Conservation (phyloP, 2,797 vertebrate species). For the Thamnophis elegans region DNA sequence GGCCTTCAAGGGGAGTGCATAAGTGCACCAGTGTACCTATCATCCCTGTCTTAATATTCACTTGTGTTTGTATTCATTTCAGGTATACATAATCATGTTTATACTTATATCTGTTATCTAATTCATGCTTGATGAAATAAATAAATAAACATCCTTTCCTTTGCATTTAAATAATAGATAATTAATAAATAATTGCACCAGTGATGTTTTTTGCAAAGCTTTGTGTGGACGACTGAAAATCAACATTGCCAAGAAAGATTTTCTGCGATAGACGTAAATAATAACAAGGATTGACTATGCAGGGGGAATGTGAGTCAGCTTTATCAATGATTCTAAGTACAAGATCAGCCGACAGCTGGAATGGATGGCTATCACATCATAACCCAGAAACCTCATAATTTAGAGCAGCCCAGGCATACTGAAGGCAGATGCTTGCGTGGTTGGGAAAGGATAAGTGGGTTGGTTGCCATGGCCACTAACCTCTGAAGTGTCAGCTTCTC, state of each 20-base stretch:
- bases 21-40: too few species aligned
- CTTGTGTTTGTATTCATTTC: too few species aligned
- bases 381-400: slow-evolving; percentile 34
- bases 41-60: too few species aligned
- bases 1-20: too few species aligned
- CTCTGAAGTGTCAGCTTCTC: slow-evolving; percentile 25
- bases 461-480: slow-evolving; percentile 50
- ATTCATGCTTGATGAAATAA: too few species aligned
- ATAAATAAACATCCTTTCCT: background rate
- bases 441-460: slow-evolving; percentile 29
- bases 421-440: slow-evolving; percentile 47
- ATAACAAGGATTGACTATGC: background rate
- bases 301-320: slow-evolving; percentile 44
- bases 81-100: too few species aligned
- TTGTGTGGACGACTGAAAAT: background rate
- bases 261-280: background rate
- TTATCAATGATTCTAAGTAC: slow-evolving; percentile 50
- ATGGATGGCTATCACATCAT: slow-evolving; percentile 44
- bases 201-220: slow-evolving; percentile 13
- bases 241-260: slow-evolving; percentile 15
- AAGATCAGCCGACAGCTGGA: slow-evolving; percentile 51
- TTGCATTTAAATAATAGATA: background rate
- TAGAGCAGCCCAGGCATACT: slow-evolving; percentile 41
- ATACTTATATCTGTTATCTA: too few species aligned
- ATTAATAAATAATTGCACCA: background rate